Evolutionary conservation across 2,113 vertebrate species (phyloP).

Genomic region (Ptilorrhoa leucosticta): DNA sequence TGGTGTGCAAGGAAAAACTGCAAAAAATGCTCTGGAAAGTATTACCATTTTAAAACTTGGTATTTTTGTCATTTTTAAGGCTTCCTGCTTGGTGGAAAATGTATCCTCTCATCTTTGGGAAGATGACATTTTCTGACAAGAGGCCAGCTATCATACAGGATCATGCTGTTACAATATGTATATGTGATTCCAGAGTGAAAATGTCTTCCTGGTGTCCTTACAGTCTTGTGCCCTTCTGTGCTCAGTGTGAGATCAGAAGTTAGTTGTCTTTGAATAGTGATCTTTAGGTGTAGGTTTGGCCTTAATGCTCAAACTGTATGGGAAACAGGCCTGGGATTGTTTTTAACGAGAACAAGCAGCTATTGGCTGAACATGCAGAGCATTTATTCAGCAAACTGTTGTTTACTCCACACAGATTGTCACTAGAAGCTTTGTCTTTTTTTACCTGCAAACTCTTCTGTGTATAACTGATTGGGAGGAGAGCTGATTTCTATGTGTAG

Average conservation of each 20-base stretch:
- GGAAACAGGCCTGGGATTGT: not conserved
- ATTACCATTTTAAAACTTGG: rapidly evolving
- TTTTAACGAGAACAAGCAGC: not conserved
- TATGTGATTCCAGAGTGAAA: not conserved
- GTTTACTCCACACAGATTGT: not conserved
- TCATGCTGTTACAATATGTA: rapidly evolving
- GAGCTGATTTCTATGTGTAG: not conserved
- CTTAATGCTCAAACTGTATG: not conserved
- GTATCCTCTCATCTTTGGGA: not conserved
- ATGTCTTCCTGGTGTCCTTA: not conserved
- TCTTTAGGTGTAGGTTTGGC: not conserved
- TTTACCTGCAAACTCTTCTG: not conserved
- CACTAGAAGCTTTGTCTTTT: not conserved
- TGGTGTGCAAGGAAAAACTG: not conserved
- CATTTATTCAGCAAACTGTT: not conserved
- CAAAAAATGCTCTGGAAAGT: not conserved
- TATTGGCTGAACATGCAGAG: not conserved
- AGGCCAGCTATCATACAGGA: not conserved
- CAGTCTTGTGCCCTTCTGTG: not conserved
- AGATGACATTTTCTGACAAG: not conserved
- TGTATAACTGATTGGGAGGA: not conserved
- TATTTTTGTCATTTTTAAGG: not conserved
- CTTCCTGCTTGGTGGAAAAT: not conserved
- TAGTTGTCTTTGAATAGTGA: not conserved
- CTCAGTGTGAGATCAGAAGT: not conserved